Base-by-base conservation (phyloP, 1,140 invertebrate species). In the Popillia japonica region DNA sequence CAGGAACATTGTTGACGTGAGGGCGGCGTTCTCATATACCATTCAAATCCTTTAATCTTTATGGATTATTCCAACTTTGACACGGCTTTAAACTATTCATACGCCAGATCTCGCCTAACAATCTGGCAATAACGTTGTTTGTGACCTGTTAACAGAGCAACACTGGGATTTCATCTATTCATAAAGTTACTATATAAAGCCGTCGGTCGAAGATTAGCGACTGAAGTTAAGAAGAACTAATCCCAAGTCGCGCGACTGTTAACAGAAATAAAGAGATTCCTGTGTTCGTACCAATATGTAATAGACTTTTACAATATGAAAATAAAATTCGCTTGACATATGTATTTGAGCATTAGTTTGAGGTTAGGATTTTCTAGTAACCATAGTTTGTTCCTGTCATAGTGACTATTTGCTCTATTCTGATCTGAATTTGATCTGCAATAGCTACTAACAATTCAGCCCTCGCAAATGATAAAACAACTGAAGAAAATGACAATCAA, bases 61-160 rank as follows among this genome's bases (percentile, higher is more conserved):
- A 14, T 34, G 61, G 61, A 68, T 68, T 68, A 68, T 68, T 68
- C 61, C 61, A 68, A 68, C 61, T 68, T 68, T 68, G 61, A 68
- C 61, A 68, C 61, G 61, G 61, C 61, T 34, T 27, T 68, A 68
- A 68, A 68, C 20, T 27, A 68, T 68, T 68, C 61, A 68, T 68
- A 68, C 22, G 22, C 61, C 6, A 7, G 61, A 68, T 68, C 61
- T 23, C 61, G 61, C 22, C 22, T 27, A 68, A 68, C 27, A 68
- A 68, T 68, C 61, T 68, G 61, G 61, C 61, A 68, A 68, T 27
- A 34, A 68, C 61, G 20, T 22, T n/a, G 61, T 27, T 68, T 68
- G 61, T 68, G 22, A 34, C 61, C 22, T 68, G 61, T 68, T 68
- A 68, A 68, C 61, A 68, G 61, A 20, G 61, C 61, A 68, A 68